These are phyloP conservation scores for Phortica okadai DNA, from an alignment of 2,888 invertebrate species.

Conservation along the genomic window DNA sequence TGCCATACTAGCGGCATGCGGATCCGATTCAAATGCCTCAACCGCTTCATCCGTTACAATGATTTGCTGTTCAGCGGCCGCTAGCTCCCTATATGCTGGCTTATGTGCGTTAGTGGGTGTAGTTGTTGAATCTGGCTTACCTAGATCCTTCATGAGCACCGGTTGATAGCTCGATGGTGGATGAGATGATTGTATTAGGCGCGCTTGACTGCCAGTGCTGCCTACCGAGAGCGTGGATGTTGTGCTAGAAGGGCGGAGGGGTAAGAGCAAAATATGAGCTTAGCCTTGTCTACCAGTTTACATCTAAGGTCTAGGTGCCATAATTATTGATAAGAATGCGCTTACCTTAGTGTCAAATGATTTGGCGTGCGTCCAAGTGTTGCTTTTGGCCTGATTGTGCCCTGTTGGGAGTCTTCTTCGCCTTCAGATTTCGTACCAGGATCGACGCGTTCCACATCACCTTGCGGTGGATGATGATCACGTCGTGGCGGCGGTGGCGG, in stretches of 20 bases:
- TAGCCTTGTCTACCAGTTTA: not conserved
- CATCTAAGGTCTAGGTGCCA: not conserved
- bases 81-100: not conserved
- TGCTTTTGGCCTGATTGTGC: conserved; percentile 81
- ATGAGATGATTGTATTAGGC: conserved; percentile 94
- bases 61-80: conserved; percentile 26
- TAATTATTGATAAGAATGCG: not conserved
- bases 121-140: conserved; percentile 80
- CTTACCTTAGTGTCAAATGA: conserved; percentile 90
- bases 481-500: conserved; percentile 68
- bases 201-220: conserved; percentile 94
- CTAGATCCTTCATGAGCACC: conserved; percentile 90
- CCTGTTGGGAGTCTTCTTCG: conserved; percentile 85
- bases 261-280: conserved; percentile 49
- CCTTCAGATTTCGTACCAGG: conserved; percentile 91
- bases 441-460: conserved; percentile 80
- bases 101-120: not conserved
- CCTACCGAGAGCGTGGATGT: conserved; percentile 95
- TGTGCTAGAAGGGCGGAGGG: conserved; percentile 80
- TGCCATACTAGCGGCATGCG: conserved; percentile 67
- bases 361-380: conserved; percentile 93
- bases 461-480: conserved; percentile 74
- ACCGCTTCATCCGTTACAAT: conserved; percentile 30
- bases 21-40: conserved; percentile 63
- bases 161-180: conserved; percentile 95